Evolutionary conservation across 1,140 invertebrate species (phyloP).

Genomic region (Heliconius eleuchia): DNA sequence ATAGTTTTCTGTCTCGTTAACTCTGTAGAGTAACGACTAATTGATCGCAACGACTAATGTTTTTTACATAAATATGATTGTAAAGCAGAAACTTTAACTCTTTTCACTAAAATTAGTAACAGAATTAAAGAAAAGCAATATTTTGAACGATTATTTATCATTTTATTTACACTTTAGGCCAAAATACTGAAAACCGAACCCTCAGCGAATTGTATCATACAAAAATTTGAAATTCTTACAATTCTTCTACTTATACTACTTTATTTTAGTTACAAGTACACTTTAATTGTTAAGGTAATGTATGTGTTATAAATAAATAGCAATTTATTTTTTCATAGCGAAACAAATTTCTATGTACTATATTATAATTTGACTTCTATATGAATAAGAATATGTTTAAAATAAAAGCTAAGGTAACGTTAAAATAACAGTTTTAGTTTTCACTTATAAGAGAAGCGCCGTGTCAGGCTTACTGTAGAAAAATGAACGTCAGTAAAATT

Average conservation of each 20-base stretch:
- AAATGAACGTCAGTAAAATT: not conserved
- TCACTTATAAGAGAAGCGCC: not conserved
- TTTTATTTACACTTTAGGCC: conserved; percentile 42
- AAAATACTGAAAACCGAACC: conserved; percentile 11
- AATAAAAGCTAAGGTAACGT: not conserved
- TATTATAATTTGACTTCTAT: not conserved
- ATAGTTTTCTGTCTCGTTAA: no score
- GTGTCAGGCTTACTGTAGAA: not conserved
- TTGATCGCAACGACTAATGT: no score
- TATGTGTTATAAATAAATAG: not conserved
- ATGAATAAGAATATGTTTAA: not conserved
- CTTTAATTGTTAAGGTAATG: not conserved
- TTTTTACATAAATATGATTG: not conserved
- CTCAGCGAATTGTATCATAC: conserved; percentile 5
- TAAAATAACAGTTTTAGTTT: not conserved
- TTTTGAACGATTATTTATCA: not conserved
- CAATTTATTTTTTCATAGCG: not conserved
- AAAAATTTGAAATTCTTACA: not conserved
- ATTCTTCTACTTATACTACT: conserved; percentile 1
- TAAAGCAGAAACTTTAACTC: not conserved
- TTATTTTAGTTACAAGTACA: conserved; percentile 10
- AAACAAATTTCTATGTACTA: not conserved
- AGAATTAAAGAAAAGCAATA: not conserved
- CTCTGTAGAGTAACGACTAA: no score
- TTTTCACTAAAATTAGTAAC: not conserved